Base-by-base conservation (phyloP, 2,113 vertebrate species). In the Hippocampus mohnikei region DNA sequence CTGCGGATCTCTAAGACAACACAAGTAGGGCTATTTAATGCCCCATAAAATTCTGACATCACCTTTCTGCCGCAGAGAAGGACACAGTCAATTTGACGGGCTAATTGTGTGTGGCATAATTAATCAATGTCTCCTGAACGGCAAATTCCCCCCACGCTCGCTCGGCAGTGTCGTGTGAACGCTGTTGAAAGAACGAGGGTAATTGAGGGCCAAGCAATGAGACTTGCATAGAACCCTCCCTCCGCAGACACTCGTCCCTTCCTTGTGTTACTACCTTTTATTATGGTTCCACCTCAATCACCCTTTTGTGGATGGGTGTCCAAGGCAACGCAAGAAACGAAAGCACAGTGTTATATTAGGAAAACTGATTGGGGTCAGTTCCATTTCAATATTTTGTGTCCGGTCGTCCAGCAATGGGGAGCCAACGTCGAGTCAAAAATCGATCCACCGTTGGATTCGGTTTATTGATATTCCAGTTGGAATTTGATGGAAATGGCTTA, bases 21-120 rank as follows among this genome's bases (percentile, higher is more conserved):
- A 87, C 81, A 85, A 81, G 75, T 74, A 88, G 77, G 50, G 80
- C 84, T 88, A 85, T 85, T 82, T 90, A 90, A 88, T 91, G 84
- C 84, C 86, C 85, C 87, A 82, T 90, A 87, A 86, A 80, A 84
- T 82, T 88, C 86, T 91, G 89, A 90, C 89, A 92, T 91, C 88
- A 92, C 88, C 87, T 88, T 91, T 90, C 87, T 87, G 90, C 85
- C 74, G 86, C 82, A 88, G 87, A 90, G 89, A 85, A 92, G 85
- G 90, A 91, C 89, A 88, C 87, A 90, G 83, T 93, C 88, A 61
- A 92, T 92, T 92, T 89, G 89, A 92, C 75, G 80, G 86, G 83
- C 89, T 92, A 92, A 93, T 93, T 92, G 89, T 75, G 80, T 90
- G 89, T 91, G 87, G 86, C 88, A 89, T 90, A 92, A 92, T 93